phyloP scores from a whole-genome alignment of 1,140 invertebrate genomes.

The Vanessa tameamea region DNA sequence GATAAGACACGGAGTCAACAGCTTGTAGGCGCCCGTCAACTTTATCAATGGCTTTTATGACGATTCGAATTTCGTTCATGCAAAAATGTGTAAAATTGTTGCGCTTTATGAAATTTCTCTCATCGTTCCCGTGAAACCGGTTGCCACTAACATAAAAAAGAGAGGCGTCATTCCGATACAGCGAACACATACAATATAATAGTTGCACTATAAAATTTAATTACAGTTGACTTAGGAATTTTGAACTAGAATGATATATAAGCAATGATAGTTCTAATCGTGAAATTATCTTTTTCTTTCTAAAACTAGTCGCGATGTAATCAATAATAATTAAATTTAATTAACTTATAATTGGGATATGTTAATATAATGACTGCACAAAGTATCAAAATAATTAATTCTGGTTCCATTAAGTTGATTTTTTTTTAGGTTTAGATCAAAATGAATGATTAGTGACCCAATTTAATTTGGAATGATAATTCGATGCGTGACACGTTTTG shows the following conservation, averaged over 20 bases:
- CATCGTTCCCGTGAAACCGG: background rate
- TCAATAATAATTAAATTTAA: background rate
- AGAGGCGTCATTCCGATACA: constrained; percentile 1
- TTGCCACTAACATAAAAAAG: background rate
- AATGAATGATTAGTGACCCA: constrained; percentile 29
- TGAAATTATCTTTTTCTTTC: background rate
- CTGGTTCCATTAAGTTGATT: background rate
- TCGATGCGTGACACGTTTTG: constrained; percentile 32
- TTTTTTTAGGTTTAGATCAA: constrained; percentile 2
- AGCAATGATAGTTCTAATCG: background rate
- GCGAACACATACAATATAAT: background rate
- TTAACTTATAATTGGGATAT: too few species aligned
- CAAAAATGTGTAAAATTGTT: constrained; percentile 37
- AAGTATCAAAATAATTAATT: too few species aligned
- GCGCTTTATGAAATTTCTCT: constrained; percentile 16
- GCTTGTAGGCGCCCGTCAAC: constrained; percentile 62
- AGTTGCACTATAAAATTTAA: constrained; percentile 6
- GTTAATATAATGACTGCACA: too few species aligned
- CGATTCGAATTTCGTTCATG: constrained; percentile 35
- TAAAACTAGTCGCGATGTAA: background rate
- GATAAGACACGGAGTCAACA: constrained; percentile 72
- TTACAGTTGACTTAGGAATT: constrained; percentile 11
- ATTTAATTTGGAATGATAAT: constrained; percentile 27
- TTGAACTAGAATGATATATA: background rate
- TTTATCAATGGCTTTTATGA: constrained; percentile 59